A percentile compares a stretch with the other conserved stretches of the same genome.
These are phyloP conservation scores for Pogonomyrmex californicus DNA, from an alignment of 1,140 invertebrate genomes.

Conservation along the genomic window DNA sequence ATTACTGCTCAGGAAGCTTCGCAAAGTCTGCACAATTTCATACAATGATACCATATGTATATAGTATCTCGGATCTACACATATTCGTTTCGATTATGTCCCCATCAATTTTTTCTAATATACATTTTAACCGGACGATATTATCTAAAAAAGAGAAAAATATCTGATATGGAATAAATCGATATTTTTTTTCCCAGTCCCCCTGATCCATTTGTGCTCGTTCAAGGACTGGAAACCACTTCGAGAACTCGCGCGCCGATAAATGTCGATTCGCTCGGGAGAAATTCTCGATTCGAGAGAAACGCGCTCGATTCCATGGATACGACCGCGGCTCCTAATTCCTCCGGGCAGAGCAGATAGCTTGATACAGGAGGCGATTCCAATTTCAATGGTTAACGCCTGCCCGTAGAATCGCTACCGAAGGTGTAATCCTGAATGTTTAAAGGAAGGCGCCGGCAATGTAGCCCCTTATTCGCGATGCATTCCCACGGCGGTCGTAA, in stretches of 20 bases:
- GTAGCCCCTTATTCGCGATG: slow-evolving; percentile 60
- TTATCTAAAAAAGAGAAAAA: not conserved
- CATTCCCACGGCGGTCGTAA: slow-evolving; percentile 58
- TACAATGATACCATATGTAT: not conserved
- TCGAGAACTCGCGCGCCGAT: slow-evolving; percentile 36
- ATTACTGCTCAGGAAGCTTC: not conserved
- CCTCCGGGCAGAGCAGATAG: slow-evolving; percentile 47
- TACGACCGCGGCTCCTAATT: slow-evolving; percentile 72
- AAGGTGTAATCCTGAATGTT: slow-evolving; percentile 67
- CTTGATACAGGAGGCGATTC: slow-evolving; percentile 65
- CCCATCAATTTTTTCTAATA: not conserved
- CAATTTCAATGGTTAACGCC: slow-evolving; percentile 73
- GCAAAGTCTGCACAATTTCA: not conserved
- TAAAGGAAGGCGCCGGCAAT: slow-evolving; percentile 60
- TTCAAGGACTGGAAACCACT: slow-evolving; percentile 62
- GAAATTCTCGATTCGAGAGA: slow-evolving; percentile 71
- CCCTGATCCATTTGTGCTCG: slow-evolving; percentile 22
- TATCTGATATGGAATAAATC: not conserved
- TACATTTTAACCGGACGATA: not conserved
- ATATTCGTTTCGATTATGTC: not conserved
- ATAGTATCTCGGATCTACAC: not conserved
- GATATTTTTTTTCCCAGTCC: slow-evolving; percentile 16
- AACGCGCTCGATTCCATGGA: slow-evolving; percentile 70
- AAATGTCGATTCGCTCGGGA: slow-evolving; percentile 65
- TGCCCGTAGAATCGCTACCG: slow-evolving; percentile 55